These are phyloP conservation scores for Apomyelois bistriatella DNA, from an alignment of 2,888 invertebrate species.

Conservation along the genomic window DNA sequence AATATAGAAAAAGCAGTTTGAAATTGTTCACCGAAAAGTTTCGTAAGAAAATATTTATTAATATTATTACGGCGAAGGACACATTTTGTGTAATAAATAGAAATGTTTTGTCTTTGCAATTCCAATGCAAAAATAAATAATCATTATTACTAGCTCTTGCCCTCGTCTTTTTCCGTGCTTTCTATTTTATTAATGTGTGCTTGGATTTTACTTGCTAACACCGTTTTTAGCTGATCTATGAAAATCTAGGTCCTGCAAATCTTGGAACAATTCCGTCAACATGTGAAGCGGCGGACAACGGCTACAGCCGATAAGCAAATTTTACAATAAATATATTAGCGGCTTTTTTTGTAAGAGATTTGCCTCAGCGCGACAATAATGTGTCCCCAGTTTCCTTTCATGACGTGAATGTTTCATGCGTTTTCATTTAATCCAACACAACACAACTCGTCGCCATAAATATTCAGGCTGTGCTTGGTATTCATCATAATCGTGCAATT, in stretches of 20 bases:
- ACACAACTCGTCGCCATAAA: slow-evolving; percentile 44
- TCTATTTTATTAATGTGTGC: too few species aligned
- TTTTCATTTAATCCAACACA: slow-evolving; percentile 46
- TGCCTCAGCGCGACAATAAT: slow-evolving; percentile 21
- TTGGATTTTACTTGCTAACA: too few species aligned
- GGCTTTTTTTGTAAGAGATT: slow-evolving; percentile 10
- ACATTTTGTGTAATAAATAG: background rate
- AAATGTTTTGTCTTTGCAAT: background rate
- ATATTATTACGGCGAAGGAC: background rate
- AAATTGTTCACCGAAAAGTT: slow-evolving; percentile 6
- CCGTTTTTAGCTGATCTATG: too few species aligned
- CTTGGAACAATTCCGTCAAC: too few species aligned
- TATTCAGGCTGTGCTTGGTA: slow-evolving; percentile 58
- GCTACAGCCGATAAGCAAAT: background rate
- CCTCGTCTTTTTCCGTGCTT: too few species aligned
- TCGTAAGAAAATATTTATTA: slow-evolving; percentile 1
- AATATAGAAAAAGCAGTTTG: slow-evolving; percentile 16
- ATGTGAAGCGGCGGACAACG: too few species aligned
- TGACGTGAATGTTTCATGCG: slow-evolving; percentile 41
- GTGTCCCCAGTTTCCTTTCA: slow-evolving; percentile 36
- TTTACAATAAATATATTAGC: too few species aligned
- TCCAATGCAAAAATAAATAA: too few species aligned
- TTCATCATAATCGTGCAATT: slow-evolving; percentile 64
- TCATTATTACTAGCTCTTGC: too few species aligned
- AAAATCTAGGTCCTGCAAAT: too few species aligned